Evolutionary conservation across 1,140 invertebrate species (phyloP), one percentile per base, ranked within the genome.

Genomic region (Varroa destructor): DNA sequence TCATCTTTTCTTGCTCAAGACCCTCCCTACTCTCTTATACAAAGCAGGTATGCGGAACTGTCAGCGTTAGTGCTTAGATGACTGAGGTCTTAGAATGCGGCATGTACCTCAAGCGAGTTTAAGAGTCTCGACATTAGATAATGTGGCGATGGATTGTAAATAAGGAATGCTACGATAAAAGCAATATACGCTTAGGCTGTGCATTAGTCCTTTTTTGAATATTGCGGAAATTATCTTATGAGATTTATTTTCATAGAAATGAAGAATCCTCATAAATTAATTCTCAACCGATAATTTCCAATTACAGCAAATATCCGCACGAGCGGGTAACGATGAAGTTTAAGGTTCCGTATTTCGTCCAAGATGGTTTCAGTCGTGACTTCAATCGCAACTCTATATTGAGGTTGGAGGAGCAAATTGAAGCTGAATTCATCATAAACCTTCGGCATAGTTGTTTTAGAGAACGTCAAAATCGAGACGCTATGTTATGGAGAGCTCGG

Each of bases 401-500:
- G 5, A 12, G 61, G 14, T 43, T 67, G 46, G 14, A 67, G 37
- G 61, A 67, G 37, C 61, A 67, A 67, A 67, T 67, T 40, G 61
- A 67, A 67, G 61, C 61, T 4, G 61, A 67, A 12, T 67, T 43
- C 37, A 67, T 67, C 40, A 40, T 37, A 37, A 67, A 46, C 36
- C 46, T 67, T 14, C 61, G 61, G 14, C 61, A 67, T 40, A 67
- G 46, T 67, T 67, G 61, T 67, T 36, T 67, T 3, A 12, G 61
- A 37, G 61, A 67, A 67, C 10, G 61, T 43, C 61, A 67, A 67
- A 67, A 46, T 67, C 40, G 61, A 67, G 61, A 67, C 46, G 14
- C 61, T 40, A 40, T 67, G 14, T 46, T 67, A 67, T 67, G 61
- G 61, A 40, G 61, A 8, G 61, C 61, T 43, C 10, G 61, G 61